Base-by-base conservation (phyloP, 2,888 invertebrate genomes). In the Ferrisia virgata region DNA sequence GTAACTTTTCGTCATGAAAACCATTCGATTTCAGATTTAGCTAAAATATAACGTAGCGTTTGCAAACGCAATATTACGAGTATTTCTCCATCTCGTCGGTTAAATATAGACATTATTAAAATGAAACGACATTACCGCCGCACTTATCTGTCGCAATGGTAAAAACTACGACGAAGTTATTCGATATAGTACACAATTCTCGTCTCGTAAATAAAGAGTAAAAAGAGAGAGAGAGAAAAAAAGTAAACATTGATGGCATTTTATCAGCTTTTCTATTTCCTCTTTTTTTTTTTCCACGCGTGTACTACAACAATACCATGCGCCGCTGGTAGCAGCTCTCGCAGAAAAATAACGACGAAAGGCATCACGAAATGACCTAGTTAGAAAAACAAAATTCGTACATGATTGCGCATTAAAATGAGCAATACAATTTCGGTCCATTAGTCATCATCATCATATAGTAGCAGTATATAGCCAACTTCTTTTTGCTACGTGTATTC, bases 331-430 rank as follows among this genome's bases (percentile, higher is more conserved):
- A 53, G 22, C n/a, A n/a, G n/a, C n/a, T n/a, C 22, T 53, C 22
- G 53, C 22, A 53, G 53, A n/a, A n/a, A 53, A 53, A 53, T n/a
- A 6, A n/a, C 5, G 8, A 58, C 3, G 28, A n/a, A 22, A 8
- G 72, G 22, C 36, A 36, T 76, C 36, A 36, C 72, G 72, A 76
- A 76, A 76, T 76, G 72, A 76, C 72, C 72, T 36, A 76, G 72
- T 76, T 76, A 76, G 72, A 18, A 76, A 36, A 76, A 76, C 72
- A 76, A 76, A 76, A 76, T 76, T 76, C 72, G 72, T 76, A 76
- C 72, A 36, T 76, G 33, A 36, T 76, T 76, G 72, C 72, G 72
- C 72, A 76, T 76, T 36, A 36, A 76, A 76, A 76, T 76, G 72
- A 76, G 72, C 72, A 31, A 28, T 76, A 36, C 72, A 31, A 76